These are phyloP conservation scores for Acrossocheilus fasciatus DNA, from an alignment of 2,797 vertebrate species.

Conservation along the genomic window DNA sequence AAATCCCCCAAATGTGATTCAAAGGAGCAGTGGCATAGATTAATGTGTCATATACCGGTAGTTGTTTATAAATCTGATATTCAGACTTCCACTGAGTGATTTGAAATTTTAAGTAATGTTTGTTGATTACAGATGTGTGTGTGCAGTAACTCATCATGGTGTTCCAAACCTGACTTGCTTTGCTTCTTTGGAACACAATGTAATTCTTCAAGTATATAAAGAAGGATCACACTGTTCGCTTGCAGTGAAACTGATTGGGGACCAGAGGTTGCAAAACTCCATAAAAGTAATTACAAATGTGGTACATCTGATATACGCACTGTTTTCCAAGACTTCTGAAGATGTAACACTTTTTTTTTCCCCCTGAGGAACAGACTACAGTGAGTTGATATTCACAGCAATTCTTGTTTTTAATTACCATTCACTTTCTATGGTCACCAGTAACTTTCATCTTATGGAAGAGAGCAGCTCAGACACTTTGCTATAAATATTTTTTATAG, in stretches of 20 bases:
- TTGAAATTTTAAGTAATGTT: neutral
- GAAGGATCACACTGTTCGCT: neutral
- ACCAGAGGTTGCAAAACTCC: neutral
- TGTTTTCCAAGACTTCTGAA: neutral
- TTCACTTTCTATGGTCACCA: neutral
- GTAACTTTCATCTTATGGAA: neutral
- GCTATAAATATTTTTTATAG: neutral
- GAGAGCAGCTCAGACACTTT: neutral
- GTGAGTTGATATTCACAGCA: neutral
- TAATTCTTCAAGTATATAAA: neutral
- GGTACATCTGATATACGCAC: neutral
- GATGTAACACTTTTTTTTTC: neutral
- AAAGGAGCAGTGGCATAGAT: neutral
- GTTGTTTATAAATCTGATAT: neutral
- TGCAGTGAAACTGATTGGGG: neutral
- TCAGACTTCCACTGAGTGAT: neutral
- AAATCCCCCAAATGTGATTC: neutral
- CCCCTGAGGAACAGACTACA: neutral
- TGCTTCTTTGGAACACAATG: neutral
- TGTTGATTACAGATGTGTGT: neutral
- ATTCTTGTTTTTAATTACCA: neutral
- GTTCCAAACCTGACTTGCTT: neutral
- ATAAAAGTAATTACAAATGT: neutral
- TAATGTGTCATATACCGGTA: neutral
- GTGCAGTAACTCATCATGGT: neutral